Conservation (phyloP, 2,888 invertebrate genomes). For the Amiota mariae region DNA sequence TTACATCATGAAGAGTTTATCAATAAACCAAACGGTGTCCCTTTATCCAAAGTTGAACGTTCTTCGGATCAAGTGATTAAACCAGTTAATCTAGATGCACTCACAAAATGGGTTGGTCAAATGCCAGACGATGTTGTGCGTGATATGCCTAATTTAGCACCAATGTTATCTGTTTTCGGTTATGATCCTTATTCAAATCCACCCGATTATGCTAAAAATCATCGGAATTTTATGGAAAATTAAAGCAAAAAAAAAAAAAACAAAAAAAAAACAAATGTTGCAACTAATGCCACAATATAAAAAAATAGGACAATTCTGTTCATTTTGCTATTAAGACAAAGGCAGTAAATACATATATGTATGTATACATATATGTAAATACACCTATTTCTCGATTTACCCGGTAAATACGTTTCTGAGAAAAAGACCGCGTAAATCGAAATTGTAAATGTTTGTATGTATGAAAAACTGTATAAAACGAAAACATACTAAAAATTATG, state of each 20-base stretch:
- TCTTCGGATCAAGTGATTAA: constrained; percentile 99
- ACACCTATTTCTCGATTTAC: too few species aligned
- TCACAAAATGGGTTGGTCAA: constrained; percentile 92
- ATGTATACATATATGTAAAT: too few species aligned
- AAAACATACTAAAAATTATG: too few species aligned
- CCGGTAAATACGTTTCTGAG: too few species aligned
- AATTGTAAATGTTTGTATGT: too few species aligned
- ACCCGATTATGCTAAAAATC: constrained; percentile 87
- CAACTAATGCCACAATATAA: background rate
- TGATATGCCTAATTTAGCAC: constrained; percentile 94
- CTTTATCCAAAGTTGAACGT: constrained; percentile 95
- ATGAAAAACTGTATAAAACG: too few species aligned
- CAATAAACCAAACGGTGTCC: constrained; percentile 95
- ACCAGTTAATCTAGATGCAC: constrained; percentile 96
- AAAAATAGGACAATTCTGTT: too few species aligned
- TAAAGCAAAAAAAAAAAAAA: constrained; percentile 33
- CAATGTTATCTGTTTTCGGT: constrained; percentile 92
- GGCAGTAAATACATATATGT: too few species aligned
- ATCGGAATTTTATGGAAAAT: constrained; percentile 83
- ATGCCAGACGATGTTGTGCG: constrained; percentile 92
- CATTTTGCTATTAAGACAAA: too few species aligned
- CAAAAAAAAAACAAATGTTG: constrained; percentile 47
- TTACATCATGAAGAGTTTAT: constrained; percentile 98
- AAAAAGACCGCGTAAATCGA: too few species aligned
- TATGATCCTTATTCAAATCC: constrained; percentile 98